Evolutionary conservation across 1,140 invertebrate species (phyloP).

Genomic region (Centruroides sculpturatus): DNA sequence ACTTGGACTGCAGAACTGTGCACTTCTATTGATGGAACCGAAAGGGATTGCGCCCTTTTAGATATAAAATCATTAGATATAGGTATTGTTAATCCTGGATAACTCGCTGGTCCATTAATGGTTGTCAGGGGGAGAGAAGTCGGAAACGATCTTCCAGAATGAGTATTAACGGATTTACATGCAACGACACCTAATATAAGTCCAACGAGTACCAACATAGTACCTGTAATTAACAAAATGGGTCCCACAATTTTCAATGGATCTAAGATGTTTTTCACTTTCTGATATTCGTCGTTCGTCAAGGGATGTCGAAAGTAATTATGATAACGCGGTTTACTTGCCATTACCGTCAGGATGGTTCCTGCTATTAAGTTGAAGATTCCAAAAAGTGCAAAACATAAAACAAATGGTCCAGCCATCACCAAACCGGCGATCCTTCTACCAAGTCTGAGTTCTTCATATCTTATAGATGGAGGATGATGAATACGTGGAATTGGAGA

Average conservation of each 20-base stretch:
- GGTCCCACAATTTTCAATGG: constrained; percentile 6
- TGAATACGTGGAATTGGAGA: too few species aligned
- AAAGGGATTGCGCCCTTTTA: too few species aligned
- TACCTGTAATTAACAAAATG: constrained; percentile 3
- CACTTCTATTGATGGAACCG: too few species aligned
- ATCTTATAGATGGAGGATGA: too few species aligned
- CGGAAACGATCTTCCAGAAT: neutral
- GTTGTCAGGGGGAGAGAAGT: too few species aligned
- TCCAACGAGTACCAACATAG: constrained; percentile 5
- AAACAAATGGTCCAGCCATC: constrained; percentile 6
- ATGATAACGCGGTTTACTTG: neutral
- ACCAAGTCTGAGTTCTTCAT: neutral
- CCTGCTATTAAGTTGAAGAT: constrained; percentile 10
- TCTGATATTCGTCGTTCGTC: neutral
- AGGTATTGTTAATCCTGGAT: too few species aligned
- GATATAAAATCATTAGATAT: too few species aligned
- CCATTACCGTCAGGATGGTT: constrained; percentile 4
- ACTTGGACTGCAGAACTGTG: too few species aligned
- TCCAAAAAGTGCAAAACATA: constrained; percentile 11
- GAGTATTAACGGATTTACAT: constrained; percentile 2
- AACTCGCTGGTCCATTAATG: too few species aligned
- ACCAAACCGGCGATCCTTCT: constrained; percentile 1
- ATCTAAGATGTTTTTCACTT: neutral
- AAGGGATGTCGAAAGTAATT: neutral
- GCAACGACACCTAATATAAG: constrained; percentile 1